Percentiles rank a stretch among this genome's conserved stretches.
phyloP scores from a whole-genome alignment of 1,140 invertebrate genomes.

The Meloidogyne floridensis region DNA sequence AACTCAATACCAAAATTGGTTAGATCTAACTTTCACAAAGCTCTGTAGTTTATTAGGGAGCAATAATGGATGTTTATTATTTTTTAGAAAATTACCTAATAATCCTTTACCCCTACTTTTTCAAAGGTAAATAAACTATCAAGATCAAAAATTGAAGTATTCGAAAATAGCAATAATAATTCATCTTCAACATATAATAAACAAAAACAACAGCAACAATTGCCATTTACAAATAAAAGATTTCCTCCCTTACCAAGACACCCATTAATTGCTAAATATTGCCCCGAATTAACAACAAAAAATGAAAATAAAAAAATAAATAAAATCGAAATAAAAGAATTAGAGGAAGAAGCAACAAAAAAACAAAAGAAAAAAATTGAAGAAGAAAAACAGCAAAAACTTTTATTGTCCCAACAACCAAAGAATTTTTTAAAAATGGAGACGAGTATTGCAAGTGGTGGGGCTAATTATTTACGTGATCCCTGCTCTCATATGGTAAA shows the following conservation, averaged over 20 bases:
- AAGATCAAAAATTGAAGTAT: constrained; percentile 15
- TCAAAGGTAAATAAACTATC: constrained; percentile 19
- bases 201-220: constrained; percentile 4
- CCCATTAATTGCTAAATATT: constrained; percentile 18
- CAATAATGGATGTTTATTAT: too few relatives aligned
- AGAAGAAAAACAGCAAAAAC: neutral
- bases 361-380: neutral
- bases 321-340: neutral
- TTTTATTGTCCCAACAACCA: neutral
- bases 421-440: constrained; percentile 31
- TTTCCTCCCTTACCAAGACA: constrained; percentile 7
- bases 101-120: neutral
- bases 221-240: constrained; percentile 5
- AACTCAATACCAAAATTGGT: too few relatives aligned
- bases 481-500: constrained; percentile 19
- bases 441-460: constrained; percentile 18
- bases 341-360: neutral
- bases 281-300: neutral
- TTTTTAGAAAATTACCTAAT: too few relatives aligned
- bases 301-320: neutral
- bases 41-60: too few relatives aligned
- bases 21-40: too few relatives aligned
- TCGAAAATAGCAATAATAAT: neutral
- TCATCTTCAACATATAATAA: neutral
- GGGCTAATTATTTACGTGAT: constrained; percentile 21